Evolutionary conservation across 2,113 vertebrate species (phyloP), one percentile per base, ranked within the genome.

Genomic region (Capricornis sumatraensis): DNA sequence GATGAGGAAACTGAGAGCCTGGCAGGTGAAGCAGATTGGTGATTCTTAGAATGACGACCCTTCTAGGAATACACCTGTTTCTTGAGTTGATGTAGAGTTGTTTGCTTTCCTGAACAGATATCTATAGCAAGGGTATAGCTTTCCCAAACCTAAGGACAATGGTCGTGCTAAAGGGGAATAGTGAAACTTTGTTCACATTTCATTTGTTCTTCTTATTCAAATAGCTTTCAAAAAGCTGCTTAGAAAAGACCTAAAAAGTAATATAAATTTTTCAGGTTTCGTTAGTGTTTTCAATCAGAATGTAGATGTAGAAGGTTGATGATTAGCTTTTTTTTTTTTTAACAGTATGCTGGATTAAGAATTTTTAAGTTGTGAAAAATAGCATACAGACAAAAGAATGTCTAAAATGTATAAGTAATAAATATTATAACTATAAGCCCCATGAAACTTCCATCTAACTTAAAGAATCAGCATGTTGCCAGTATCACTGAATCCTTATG

Each of bases 281-380:
- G 36, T 84, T 14, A n/a, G 4, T 30, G 36, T 85, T 89, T 88
- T 57, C 36, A 82, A 85, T 96, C 28, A 89, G 52, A 91, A 25
- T 85, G 25, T 64, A 36, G 53, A 9, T 90, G 13, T 6, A 62
- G 23, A 82, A 90, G 95, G n/a, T 87, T 96, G n/a, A 87, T 85
- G 52, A 81, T 89, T 89, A 96, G 71, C 23, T 43, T 76, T 27
- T 74, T 40, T 64, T 89, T 40, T 64, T 89, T 79, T 76, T 78
- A 53, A 83, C 8, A 43, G 11, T 78, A 78, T 30, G n/a, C 84
- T 95, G 50, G 47, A 25, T 82, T 86, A 87, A 98, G 88, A 95
- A 53, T 89, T 94, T 33, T 50, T 76, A 91, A 95, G 88, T 67
- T 97, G 25, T 95, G 78, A 94, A 94, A 87, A 94, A 23, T 64